Percentiles rank a stretch among this genome's conserved stretches.
Conservation (phyloP, 1,140 invertebrate species). For the Drosophila lacteicornis region DNA sequence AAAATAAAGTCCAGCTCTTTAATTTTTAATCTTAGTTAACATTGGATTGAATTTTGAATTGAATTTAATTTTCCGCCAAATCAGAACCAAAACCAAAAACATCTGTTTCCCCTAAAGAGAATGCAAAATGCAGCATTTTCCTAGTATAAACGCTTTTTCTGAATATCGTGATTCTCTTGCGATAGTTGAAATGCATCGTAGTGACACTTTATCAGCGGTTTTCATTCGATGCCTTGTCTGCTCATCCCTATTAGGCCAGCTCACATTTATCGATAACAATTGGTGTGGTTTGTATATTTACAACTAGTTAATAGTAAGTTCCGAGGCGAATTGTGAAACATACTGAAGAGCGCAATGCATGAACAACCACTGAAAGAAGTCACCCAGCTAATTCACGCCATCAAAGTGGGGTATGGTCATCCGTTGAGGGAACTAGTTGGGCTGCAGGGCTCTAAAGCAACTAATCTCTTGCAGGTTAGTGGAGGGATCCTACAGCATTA, state of each 20-base stretch:
- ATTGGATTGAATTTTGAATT: too few relatives aligned
- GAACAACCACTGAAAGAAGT: slow-evolving; percentile 73
- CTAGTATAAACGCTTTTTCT: too few relatives aligned
- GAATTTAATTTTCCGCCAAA: too few relatives aligned
- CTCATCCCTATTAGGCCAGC: slow-evolving; percentile 3
- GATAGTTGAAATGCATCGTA: too few relatives aligned
- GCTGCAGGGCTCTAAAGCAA: neutral
- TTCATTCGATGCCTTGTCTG: neutral
- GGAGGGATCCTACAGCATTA: slow-evolving; percentile 87
- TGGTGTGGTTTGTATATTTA: neutral
- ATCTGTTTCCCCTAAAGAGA: too few relatives aligned
- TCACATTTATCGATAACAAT: slow-evolving; percentile 53
- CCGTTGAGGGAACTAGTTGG: neutral
- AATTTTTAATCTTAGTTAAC: too few relatives aligned
- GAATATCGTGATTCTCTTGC: too few relatives aligned
- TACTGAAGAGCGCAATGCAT: slow-evolving; percentile 35
- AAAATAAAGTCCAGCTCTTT: too few relatives aligned
- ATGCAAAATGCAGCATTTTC: too few relatives aligned
- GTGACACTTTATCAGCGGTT: neutral
- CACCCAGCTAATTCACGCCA: slow-evolving; percentile 85
- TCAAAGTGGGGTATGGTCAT: slow-evolving; percentile 85
- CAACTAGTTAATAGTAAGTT: slow-evolving; percentile 5
- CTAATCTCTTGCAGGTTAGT: slow-evolving; percentile 85
- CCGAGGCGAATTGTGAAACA: slow-evolving; percentile 6
- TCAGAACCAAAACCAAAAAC: too few relatives aligned